phyloP scores from a whole-genome alignment of 2,888 invertebrate genomes.

The Calameuta idolon region DNA sequence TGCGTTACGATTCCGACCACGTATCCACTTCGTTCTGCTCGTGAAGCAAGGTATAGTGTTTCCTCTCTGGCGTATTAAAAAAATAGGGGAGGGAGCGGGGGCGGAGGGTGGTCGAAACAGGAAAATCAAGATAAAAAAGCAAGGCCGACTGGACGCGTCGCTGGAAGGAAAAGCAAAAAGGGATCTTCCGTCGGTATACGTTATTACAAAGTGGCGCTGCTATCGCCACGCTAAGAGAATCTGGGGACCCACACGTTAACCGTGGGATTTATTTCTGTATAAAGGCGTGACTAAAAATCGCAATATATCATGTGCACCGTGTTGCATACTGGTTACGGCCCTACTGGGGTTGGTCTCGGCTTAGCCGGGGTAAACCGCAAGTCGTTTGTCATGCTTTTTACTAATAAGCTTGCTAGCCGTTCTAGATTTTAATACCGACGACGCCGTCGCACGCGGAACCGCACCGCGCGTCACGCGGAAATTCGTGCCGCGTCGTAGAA shows the following conservation, averaged over 20 bases:
- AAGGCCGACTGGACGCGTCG: background rate
- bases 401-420: constrained; percentile 47
- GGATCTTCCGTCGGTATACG: constrained; percentile 10
- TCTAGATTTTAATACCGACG: constrained; percentile 34
- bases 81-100: background rate
- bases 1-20: background rate
- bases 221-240: constrained; percentile 35
- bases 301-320: constrained; percentile 54
- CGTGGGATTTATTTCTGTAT: constrained; percentile 57
- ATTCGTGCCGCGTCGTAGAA: background rate
- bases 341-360: constrained; percentile 50
- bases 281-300: constrained; percentile 61
- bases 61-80: background rate
- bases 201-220: constrained; percentile 8
- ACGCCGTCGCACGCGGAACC: background rate
- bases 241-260: constrained; percentile 49
- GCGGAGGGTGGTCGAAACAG: background rate
- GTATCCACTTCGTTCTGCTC: background rate
- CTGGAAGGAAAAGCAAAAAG: background rate
- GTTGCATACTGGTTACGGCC: constrained; percentile 51
- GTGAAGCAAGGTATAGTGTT: background rate
- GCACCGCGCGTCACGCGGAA: background rate
- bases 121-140: background rate
- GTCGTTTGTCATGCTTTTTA: constrained; percentile 61
- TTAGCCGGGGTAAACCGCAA: constrained; percentile 56